Conservation (phyloP, 2,113 vertebrate genomes). For the Eudorcas thomsonii region DNA sequence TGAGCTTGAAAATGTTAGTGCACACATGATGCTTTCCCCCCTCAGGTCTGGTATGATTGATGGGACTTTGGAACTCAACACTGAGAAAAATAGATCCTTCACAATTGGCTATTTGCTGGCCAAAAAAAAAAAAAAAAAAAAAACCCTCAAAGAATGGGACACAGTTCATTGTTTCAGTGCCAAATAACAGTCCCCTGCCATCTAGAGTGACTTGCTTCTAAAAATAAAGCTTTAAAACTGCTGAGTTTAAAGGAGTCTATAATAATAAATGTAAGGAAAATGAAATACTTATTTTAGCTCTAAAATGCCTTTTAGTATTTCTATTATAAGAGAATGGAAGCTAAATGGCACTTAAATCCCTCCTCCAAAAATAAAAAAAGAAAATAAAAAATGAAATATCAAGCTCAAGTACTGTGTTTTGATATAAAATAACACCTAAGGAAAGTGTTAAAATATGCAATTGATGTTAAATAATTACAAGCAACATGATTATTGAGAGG, state of each 20-base stretch:
- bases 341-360: slow-evolving; percentile 5
- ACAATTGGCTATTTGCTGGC: slow-evolving; percentile 33
- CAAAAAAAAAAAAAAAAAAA: not conserved
- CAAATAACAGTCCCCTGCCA: not conserved
- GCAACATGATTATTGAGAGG: not conserved
- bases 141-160: not conserved
- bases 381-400: not conserved
- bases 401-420: not conserved
- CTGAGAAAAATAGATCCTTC: slow-evolving; percentile 52
- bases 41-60: slow-evolving; percentile 64
- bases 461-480: not conserved
- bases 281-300: not conserved
- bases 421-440: not conserved
- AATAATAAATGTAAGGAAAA: slow-evolving; percentile 33
- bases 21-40: slow-evolving; percentile 36
- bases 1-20: slow-evolving; percentile 62
- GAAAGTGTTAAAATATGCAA: not conserved
- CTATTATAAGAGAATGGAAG: not conserved
- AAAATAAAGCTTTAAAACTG: slow-evolving; percentile 50
- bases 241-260: not conserved
- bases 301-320: not conserved
- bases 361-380: not conserved
- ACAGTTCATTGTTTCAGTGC: slow-evolving; percentile 33
- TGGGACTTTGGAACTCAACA: slow-evolving; percentile 55
- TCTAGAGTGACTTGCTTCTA: slow-evolving; percentile 24